Evolutionary conservation across 2,113 vertebrate species (phyloP).

Genomic region (Chaetura pelagica): DNA sequence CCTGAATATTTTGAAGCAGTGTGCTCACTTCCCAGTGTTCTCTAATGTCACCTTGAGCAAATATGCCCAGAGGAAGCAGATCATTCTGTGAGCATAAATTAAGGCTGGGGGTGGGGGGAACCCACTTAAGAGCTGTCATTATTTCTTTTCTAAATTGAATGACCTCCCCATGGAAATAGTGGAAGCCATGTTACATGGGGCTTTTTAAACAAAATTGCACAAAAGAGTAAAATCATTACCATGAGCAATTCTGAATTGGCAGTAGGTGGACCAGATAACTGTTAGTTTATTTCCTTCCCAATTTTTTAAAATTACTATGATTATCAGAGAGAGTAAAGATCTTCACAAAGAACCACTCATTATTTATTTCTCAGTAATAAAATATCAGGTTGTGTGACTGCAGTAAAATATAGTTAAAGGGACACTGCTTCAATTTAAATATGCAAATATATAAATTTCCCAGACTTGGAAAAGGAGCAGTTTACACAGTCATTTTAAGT

Average conservation of each 20-base stretch:
- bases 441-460: not conserved
- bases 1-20: not conserved
- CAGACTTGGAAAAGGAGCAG: not conserved
- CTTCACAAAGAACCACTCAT: not conserved
- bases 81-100: constrained; percentile 58
- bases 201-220: constrained; percentile 32
- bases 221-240: constrained; percentile 1
- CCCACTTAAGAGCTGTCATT: constrained; percentile 59
- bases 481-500: not conserved
- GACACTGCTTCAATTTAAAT: not conserved
- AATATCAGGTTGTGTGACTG: not conserved
- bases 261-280: not conserved
- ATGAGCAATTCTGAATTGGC: not conserved
- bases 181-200: not conserved
- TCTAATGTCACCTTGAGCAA: constrained; percentile 66
- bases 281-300: not conserved
- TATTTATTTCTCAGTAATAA: not conserved
- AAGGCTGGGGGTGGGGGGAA: not conserved
- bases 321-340: not conserved
- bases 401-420: not conserved
- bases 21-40: not conserved
- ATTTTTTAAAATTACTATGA: not conserved
- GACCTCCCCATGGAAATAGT: constrained; percentile 41
- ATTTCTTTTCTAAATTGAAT: constrained; percentile 64
- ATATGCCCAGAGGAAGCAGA: constrained; percentile 65